These are phyloP conservation scores for Heliconius charithonia DNA, from an alignment of 2,888 invertebrate species.

Conservation along the genomic window DNA sequence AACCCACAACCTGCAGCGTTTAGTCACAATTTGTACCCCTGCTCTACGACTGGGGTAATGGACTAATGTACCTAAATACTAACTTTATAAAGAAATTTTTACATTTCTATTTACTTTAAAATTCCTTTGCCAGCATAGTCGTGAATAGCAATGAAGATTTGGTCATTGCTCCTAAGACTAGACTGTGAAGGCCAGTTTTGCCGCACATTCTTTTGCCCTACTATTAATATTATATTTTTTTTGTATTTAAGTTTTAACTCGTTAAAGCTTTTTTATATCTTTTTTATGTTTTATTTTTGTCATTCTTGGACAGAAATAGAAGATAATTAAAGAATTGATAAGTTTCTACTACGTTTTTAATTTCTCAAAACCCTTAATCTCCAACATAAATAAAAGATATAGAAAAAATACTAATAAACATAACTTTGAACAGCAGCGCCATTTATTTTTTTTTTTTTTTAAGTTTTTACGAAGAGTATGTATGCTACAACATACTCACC, in stretches of 20 bases:
- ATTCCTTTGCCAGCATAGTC: neutral
- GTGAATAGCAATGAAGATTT: conserved; percentile 32
- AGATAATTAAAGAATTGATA: neutral
- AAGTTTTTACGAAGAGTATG: neutral
- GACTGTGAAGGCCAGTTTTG: conserved; percentile 29
- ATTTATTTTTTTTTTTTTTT: neutral
- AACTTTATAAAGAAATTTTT: neutral
- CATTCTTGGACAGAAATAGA: neutral
- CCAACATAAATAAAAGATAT: neutral
- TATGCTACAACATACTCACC: neutral
- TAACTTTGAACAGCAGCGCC: neutral
- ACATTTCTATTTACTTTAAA: conserved; percentile 13
- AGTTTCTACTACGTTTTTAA: neutral
- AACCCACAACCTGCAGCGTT: too few relatives aligned
- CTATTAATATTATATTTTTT: neutral
- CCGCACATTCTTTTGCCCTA: conserved; percentile 1
- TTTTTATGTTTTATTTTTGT: neutral
- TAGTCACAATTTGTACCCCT: too few relatives aligned
- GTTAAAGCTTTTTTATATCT: neutral
- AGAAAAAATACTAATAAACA: neutral
- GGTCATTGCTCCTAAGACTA: conserved; percentile 36
- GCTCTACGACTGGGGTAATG: too few relatives aligned
- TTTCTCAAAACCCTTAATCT: neutral
- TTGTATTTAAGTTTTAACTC: neutral
- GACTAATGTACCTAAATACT: too few relatives aligned